These are phyloP conservation scores for Sebastes fasciatus DNA, from an alignment of 2,113 vertebrate genomes.

Conservation along the genomic window DNA sequence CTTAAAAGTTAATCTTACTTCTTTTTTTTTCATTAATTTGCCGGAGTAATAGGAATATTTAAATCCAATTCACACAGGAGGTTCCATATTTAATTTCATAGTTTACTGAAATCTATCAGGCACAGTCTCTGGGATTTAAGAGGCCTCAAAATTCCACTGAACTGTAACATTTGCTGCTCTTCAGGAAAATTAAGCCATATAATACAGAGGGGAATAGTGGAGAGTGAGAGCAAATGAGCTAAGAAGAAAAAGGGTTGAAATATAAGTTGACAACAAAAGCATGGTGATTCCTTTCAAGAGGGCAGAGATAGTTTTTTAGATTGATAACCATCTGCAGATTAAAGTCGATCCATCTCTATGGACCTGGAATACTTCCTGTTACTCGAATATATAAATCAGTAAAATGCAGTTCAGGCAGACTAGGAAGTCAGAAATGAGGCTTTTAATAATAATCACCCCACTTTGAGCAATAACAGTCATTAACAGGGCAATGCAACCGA, in stretches of 20 bases:
- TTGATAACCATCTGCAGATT: slow-evolving; percentile 67
- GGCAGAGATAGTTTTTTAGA: slow-evolving; percentile 56
- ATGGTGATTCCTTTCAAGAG: slow-evolving; percentile 52
- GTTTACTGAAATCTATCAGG: slow-evolving; percentile 75
- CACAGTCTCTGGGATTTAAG: slow-evolving; percentile 65
- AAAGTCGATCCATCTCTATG: slow-evolving; percentile 30
- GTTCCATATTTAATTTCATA: slow-evolving; percentile 76
- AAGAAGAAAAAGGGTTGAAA: slow-evolving; percentile 35
- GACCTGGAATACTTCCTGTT: slow-evolving; percentile 19
- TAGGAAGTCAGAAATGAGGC: slow-evolving; percentile 33
- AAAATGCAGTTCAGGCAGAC: slow-evolving; percentile 16
- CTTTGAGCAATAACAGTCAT: slow-evolving; percentile 54
- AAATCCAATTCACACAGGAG: slow-evolving; percentile 77
- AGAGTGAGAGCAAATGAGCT: slow-evolving; percentile 32
- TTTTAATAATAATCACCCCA: slow-evolving; percentile 50
- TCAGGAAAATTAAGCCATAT: slow-evolving; percentile 71
- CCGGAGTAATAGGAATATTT: slow-evolving; percentile 72
- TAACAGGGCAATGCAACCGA: slow-evolving; percentile 18
- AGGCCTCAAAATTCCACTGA: slow-evolving; percentile 65
- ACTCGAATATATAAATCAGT: slow-evolving; percentile 29
- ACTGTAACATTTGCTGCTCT: slow-evolving; percentile 74
- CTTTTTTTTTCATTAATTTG: slow-evolving; percentile 65
- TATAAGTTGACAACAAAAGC: slow-evolving; percentile 61
- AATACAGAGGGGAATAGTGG: slow-evolving; percentile 52
- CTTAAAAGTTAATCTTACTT: slow-evolving; percentile 79